Percentiles rank a stretch among this genome's conserved stretches.
phyloP scores from a whole-genome alignment of 1,140 invertebrate genomes.

The Drosophila setifemur region DNA sequence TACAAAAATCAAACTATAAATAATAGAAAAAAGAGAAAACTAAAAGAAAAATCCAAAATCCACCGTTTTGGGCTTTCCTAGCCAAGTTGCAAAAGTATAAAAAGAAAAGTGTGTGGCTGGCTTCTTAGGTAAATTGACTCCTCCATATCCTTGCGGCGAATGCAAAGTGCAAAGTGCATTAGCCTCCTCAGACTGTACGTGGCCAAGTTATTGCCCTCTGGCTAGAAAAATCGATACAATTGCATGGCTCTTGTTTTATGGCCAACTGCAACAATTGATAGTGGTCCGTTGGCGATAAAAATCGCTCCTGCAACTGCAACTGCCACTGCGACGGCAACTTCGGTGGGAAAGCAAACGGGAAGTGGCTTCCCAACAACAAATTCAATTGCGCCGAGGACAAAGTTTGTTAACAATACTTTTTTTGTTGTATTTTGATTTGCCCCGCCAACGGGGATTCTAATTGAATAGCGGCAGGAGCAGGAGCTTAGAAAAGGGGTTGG shows the following conservation, averaged over 20 bases:
- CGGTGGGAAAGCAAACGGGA: slow-evolving; percentile 34
- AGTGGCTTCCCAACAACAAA: slow-evolving; percentile 5
- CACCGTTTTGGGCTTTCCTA: neutral
- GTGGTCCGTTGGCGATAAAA: slow-evolving; percentile 50
- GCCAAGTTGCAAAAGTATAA: neutral
- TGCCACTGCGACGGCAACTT: neutral
- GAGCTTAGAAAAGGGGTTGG: slow-evolving; percentile 39
- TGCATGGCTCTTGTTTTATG: slow-evolving; percentile 54
- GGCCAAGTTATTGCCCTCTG: slow-evolving; percentile 78
- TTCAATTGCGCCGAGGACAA: slow-evolving; percentile 27
- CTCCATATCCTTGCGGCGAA: slow-evolving; percentile 15
- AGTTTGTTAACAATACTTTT: slow-evolving; percentile 64
- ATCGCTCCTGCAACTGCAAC: slow-evolving; percentile 59
- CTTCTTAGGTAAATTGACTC: neutral
- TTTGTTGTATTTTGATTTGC: slow-evolving; percentile 8
- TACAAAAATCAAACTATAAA: neutral
- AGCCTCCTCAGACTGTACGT: slow-evolving; percentile 53
- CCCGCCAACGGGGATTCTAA: slow-evolving; percentile 40
- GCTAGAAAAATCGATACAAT: slow-evolving; percentile 71
- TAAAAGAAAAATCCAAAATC: neutral
- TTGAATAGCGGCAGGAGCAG: slow-evolving; percentile 46
- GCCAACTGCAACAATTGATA: slow-evolving; percentile 72
- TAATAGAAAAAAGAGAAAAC: neutral
- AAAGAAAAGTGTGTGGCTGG: neutral
- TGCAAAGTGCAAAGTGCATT: slow-evolving; percentile 80